Conservation (phyloP, 2,888 invertebrate genomes). For the Lycaena phlaeas region DNA sequence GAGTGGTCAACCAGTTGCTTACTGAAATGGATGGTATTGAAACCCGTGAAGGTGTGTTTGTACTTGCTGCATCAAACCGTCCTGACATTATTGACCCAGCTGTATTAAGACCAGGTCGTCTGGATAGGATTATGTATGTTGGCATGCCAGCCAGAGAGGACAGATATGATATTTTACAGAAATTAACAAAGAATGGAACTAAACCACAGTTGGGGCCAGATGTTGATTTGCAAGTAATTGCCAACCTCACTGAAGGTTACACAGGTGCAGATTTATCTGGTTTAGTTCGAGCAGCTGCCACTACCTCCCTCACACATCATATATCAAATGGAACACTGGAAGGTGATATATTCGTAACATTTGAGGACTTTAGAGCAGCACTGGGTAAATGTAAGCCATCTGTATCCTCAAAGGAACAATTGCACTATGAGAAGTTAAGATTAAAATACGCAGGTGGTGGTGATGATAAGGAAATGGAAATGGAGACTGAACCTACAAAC, state of each 20-base stretch:
- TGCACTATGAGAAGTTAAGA: slow-evolving; percentile 82
- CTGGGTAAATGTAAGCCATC: slow-evolving; percentile 89
- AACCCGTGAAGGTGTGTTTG: slow-evolving; percentile 90
- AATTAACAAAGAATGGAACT: slow-evolving; percentile 91
- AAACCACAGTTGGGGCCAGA: slow-evolving; percentile 83
- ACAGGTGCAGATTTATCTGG: slow-evolving; percentile 96
- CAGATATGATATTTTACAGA: slow-evolving; percentile 88
- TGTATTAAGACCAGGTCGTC: slow-evolving; percentile 87
- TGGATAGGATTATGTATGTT: slow-evolving; percentile 92
- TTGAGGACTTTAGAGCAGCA: slow-evolving; percentile 83
- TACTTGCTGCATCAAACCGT: slow-evolving; percentile 96
- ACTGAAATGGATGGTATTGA: slow-evolving; percentile 99
- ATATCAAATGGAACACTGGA: slow-evolving; percentile 71
- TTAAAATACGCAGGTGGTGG: slow-evolving; percentile 75
- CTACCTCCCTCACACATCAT: slow-evolving; percentile 84
- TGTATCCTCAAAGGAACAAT: slow-evolving; percentile 84
- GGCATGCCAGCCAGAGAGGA: slow-evolving; percentile 87
- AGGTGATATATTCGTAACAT: slow-evolving; percentile 75
- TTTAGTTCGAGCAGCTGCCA: slow-evolving; percentile 89
- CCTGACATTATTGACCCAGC: slow-evolving; percentile 98
- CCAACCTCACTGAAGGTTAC: slow-evolving; percentile 81
- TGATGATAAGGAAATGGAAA: slow-evolving; percentile 67
- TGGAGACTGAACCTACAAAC: slow-evolving; percentile 65
- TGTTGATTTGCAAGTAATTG: slow-evolving; percentile 82
- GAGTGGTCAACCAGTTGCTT: slow-evolving; percentile 96